Base-by-base conservation (phyloP, 2,113 vertebrate genomes). In the Herpetotheres cachinnans region DNA sequence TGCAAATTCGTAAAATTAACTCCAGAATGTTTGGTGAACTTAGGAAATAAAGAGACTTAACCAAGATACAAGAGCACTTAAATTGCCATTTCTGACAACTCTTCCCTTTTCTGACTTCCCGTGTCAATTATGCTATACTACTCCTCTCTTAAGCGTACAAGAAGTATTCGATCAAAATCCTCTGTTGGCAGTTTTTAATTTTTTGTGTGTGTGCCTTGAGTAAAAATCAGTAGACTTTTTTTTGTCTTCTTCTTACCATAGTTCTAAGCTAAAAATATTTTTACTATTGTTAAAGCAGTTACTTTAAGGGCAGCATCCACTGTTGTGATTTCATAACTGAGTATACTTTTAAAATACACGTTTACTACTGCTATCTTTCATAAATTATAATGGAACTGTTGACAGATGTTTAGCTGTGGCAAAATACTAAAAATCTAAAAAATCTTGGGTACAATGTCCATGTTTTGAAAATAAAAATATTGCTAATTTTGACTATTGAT, bases 401-500 rank as follows among this genome's bases (percentile, higher is more conserved):
- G 81, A 73, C 21, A 67, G 90, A 58, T 72, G 49, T 24, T 86
- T 82, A 46, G 40, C 62, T 89, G 10, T 29, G 42, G 65, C 85
- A 40, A 94, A 67, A 50, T 87, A 71, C 15, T 69, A 84, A 76
- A 56, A 71, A 54, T 67, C 11, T 29, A 69, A 91, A 96, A 95
- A 40, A 44, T 50, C 52, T 89, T 56, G 19, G 18, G 6, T 58
- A 46, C 46, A 27, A 29, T 66, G 20, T 29, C n/a, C 30, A 7
- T 74, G 13, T 69, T 92, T 82, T 77, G 66, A 84, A 82, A 93
- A 82, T 42, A 42, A 72, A 47, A 25, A 42, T 52, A 24, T 32
- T 80, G 36, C 40, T 96, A 87, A 71, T 92, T 73, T 73, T 90
- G 90, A 97, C 49, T 95, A 92, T 97, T 94, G 97, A 93, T 97